Base-by-base conservation (phyloP, 2,797 vertebrate genomes). In the Emydoidea blandingii region DNA sequence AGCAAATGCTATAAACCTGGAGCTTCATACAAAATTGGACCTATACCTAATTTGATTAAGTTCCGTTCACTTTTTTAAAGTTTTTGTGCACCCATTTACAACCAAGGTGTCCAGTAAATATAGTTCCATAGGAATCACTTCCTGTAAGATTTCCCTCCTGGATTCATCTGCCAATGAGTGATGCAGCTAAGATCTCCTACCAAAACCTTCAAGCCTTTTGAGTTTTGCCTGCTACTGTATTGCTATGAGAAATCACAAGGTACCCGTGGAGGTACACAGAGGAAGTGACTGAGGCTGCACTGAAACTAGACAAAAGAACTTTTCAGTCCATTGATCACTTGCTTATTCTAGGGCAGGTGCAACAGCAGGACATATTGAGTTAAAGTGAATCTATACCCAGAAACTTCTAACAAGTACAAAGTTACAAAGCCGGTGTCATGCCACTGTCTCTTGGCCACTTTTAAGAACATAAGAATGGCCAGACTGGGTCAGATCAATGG, bases 261-360 rank as follows among this genome's bases (percentile, higher is more conserved):
- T 72, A 53, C 4, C 27, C 59, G 3, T 16, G 50, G 2, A 65
- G 16, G 56, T 1, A 59, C 21, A 81, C 88, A 52, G 19, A 57
- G 2, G 1, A 3, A 59, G 34, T 91, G 65, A 86, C 18, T 72
- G 4, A 78, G 81, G 37, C 9, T 1, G 1, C 21, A 27, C 0
- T 4, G 76, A 89, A 86, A 0, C 0, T 47, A 81, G 12, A 19
- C 2, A 74, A 25, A 72, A 74, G 21, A 6, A 50, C 7, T 25
- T 74, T 23, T 91, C 53, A 2, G 34, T 18, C 5, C 2, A 50
- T 68, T 84, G 78, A 8, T 82, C 0, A 85, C 21, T 47, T 78
- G 6, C 5, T 86, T 59, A 44, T 49, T 89, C 89, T 52, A 76
- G 37, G 4, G 4, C 18, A 88, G 12, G 84, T 29, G 2, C 10